phyloP scores from a whole-genome alignment of 2,888 invertebrate genomes.

The Laspeyria flexula region DNA sequence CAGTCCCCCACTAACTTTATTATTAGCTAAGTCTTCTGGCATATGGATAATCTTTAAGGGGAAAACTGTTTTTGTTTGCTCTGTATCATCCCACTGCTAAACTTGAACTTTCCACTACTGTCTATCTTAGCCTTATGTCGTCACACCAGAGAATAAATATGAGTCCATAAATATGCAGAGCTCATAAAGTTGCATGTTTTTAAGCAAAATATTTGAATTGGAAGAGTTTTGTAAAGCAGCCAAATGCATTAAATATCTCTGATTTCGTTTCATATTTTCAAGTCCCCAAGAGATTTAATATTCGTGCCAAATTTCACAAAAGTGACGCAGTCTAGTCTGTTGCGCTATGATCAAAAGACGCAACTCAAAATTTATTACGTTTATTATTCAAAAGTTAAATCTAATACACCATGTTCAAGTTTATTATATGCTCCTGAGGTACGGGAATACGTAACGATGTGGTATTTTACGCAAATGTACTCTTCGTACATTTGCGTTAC shows the following conservation, averaged over 20 bases:
- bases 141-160: too few relatives aligned
- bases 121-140: too few relatives aligned
- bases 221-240: too few relatives aligned
- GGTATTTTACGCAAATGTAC: not conserved
- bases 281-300: not conserved
- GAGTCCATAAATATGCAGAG: too few relatives aligned
- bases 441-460: slow-evolving; percentile 23
- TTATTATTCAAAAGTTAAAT: slow-evolving; percentile 38
- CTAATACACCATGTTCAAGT: slow-evolving; percentile 29
- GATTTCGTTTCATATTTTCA: slow-evolving; percentile 3
- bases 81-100: too few relatives aligned
- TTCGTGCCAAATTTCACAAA: slow-evolving; percentile 1
- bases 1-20: too few relatives aligned
- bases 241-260: not conserved
- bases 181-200: too few relatives aligned
- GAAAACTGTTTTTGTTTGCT: too few relatives aligned
- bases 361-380: slow-evolving; percentile 7
- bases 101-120: too few relatives aligned
- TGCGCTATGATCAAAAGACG: slow-evolving; percentile 2
- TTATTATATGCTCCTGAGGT: slow-evolving; percentile 30
- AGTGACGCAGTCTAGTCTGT: not conserved
- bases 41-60: too few relatives aligned
- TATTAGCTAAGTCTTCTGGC: too few relatives aligned
- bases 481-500: not conserved
- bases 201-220: too few relatives aligned